Evolutionary conservation across 2,888 invertebrate species (phyloP), one percentile per base, ranked within the genome.

Genomic region (Andricus quercusramuli): DNA sequence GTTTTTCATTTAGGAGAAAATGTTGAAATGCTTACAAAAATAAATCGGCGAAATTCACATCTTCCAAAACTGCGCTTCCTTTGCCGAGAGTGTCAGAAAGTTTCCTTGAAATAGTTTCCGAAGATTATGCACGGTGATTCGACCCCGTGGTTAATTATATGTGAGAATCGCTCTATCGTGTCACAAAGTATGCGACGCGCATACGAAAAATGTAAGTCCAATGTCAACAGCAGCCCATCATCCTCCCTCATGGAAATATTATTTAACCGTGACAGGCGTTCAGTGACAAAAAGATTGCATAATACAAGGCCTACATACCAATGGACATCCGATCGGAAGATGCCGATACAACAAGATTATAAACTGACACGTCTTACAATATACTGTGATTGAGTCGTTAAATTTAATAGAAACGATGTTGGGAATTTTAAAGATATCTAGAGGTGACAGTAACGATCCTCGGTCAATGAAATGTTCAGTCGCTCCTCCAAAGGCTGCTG

Each of bases 121-220:
- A 65, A 32, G 65, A 65, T 44, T 67, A 67, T 44, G 44, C 47
- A 29, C 20, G 32, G 25, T 47, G 17, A 44, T 44, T 68, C 15
- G 44, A 47, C 44, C 47, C 22, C 47, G n/a, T 70, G 15, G 25
- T 25, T 44, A 68, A 47, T 44, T 68, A 25, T 44, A 70, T 47
- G 44, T 25, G 68, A 70, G 83, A 83, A 82, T 82, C 74, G 80
- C 65, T 79, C 80, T 77, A 79, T 82, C 84, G 83, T 74, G 82
- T 66, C 82, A 80, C 80, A 77, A 70, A 47, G 78, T 77, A 89
- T 90, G 89, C 87, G 86, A 82, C 82, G 51, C 83, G 90, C 89
- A 90, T 91, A 89, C 89, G 88, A 86, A 90, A 91, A 90, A 90
- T 86, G 79, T 78, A 70, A 83, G 84, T 86, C 88, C 91, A 91